Conservation (phyloP, 1,140 invertebrate genomes). For the Pseudomyrmex cubaensis region DNA sequence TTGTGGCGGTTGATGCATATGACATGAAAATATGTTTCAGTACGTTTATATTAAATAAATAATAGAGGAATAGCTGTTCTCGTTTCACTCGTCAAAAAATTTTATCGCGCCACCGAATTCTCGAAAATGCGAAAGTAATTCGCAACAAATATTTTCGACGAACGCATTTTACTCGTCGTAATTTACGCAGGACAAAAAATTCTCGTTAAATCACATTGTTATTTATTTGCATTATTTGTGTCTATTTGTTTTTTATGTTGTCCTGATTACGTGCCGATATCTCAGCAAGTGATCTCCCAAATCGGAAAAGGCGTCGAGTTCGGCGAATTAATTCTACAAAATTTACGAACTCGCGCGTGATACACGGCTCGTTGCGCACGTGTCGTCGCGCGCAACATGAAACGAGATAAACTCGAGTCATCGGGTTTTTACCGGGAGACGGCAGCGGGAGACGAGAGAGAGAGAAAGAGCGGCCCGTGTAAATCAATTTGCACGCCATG, state of each 20-base stretch:
- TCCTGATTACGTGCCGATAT: too few species aligned
- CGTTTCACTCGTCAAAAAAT: too few species aligned
- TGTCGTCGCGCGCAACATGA: conserved; percentile 49
- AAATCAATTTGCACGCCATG: conserved; percentile 84
- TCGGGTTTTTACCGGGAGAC: conserved; percentile 60
- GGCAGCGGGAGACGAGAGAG: background rate
- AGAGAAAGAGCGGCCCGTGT: conserved; percentile 71
- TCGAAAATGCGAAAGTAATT: too few species aligned
- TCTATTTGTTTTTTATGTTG: background rate
- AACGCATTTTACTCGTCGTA: too few species aligned
- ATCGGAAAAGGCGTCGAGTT: conserved; percentile 40
- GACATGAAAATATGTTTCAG: too few species aligned
- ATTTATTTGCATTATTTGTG: background rate
- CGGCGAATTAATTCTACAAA: conserved; percentile 63
- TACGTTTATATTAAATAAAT: too few species aligned
- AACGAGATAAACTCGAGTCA: conserved; percentile 54
- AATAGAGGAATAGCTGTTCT: too few species aligned
- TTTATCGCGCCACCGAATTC: too few species aligned
- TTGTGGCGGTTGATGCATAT: background rate
- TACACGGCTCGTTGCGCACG: conserved; percentile 48
- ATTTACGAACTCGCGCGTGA: conserved; percentile 45
- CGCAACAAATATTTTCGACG: too few species aligned
- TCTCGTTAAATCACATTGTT: background rate
- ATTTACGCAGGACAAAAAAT: background rate
- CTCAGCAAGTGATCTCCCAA: background rate